Conservation (phyloP, 2,888 invertebrate genomes). For the Ganaspis brasiliensis region DNA sequence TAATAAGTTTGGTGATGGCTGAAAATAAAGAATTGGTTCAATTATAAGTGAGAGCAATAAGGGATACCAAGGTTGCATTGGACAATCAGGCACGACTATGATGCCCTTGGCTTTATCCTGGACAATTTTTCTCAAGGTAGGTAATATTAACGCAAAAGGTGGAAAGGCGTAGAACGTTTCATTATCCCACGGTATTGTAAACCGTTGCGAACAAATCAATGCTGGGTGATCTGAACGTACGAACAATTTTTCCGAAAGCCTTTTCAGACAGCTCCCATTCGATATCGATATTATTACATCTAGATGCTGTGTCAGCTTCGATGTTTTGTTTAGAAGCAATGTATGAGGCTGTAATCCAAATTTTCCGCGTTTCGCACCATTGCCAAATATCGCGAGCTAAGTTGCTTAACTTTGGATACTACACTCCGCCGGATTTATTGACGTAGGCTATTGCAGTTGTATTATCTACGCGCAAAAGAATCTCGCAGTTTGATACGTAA, state of each 20-base stretch:
- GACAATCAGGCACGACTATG: conserved; percentile 37
- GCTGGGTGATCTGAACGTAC: background rate
- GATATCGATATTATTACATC: conserved; percentile 51
- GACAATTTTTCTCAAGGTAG: conserved; percentile 32
- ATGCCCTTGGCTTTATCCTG: conserved; percentile 36
- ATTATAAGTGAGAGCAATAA: background rate
- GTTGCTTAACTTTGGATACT: conserved; percentile 53
- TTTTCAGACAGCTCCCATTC: conserved; percentile 55
- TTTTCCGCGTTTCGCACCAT: conserved; percentile 57
- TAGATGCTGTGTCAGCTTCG: conserved; percentile 56
- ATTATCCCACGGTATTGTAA: conserved; percentile 37
- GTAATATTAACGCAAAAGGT: conserved; percentile 30
- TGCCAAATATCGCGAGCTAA: conserved; percentile 62
- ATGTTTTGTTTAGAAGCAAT: conserved; percentile 57
- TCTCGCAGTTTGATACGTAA: conserved; percentile 50
- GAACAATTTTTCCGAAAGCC: conserved; percentile 38
- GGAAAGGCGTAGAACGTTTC: conserved; percentile 38
- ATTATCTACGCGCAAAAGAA: conserved; percentile 61
- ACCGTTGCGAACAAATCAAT: conserved; percentile 33
- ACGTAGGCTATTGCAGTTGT: conserved; percentile 61
- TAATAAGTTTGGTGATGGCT: background rate
- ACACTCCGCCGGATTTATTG: conserved; percentile 60
- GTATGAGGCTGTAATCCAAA: conserved; percentile 56
- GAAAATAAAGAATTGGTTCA: background rate
- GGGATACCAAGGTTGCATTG: conserved; percentile 32